Base-by-base conservation (phyloP, 2,797 vertebrate genomes). In the Syndactyla subalaris region DNA sequence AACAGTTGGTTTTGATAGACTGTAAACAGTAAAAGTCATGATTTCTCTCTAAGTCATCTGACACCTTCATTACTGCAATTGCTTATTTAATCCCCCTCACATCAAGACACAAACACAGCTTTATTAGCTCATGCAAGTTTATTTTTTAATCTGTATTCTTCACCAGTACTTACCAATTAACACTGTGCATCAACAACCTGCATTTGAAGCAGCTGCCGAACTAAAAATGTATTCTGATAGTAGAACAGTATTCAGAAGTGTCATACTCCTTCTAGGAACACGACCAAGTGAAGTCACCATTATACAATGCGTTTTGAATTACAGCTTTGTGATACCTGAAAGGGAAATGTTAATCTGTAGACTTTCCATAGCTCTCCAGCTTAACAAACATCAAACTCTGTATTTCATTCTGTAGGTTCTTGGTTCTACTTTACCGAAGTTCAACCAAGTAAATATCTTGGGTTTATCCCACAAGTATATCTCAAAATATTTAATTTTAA, bases 11-110 rank as follows among this genome's bases (percentile, higher is more conserved):
- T 91, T 84, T 96, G 91, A 93, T 92, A 92, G 67, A 84, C 22
- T 67, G 88, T 77, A 95, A 92, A 76, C 86, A 79, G 73, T 65
- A 81, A 81, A 94, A 97, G 91, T 94, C 91, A 96, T 94, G 94
- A 92, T 94, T 95, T 91, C 65, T 93, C 79, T 75, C 66, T 52
- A 89, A 93, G 66, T 94, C 73, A 88, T 89, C 85, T 91, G 87
- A 93, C 74, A 93, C 91, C 62, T 94, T 94, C 91, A 94, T 94
- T 96, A 94, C 73, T 76, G 29, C 76, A 90, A 85, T 73, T 93
- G 91, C 91, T 81, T 89, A 76, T 93, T 94, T 93, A 95, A 96
- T 91, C 43, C 66, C 49, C 26, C 73, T 85, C 79, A 84, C 79
- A 91, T 93, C 66, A 81, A 96, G 95, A 93, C 83, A 52, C 23